Evolutionary conservation across 2,797 vertebrate species (phyloP).

Genomic region (Microctenopoma steveboyesi): DNA sequence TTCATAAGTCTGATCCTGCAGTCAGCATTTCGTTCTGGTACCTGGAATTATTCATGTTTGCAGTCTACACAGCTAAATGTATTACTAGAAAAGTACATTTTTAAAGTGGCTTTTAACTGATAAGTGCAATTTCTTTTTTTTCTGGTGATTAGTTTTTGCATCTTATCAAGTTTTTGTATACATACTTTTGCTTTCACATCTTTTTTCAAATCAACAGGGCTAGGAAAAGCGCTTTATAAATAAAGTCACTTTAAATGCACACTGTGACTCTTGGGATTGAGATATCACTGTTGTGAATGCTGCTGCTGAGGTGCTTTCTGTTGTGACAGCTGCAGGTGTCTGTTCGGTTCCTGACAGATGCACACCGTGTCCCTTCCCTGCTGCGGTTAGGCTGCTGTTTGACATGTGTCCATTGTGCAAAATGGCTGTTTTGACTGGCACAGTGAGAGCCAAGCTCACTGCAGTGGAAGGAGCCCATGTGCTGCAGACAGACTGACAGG

Average conservation of each 20-base stretch:
- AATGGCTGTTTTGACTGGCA: constrained; percentile 64
- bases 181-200: no score
- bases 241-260: not conserved
- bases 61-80: no score
- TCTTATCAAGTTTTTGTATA: no score
- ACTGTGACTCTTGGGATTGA: constrained; percentile 32
- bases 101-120: no score
- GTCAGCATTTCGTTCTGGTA: no score
- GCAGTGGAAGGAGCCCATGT: constrained; percentile 48
- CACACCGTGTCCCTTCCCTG: constrained; percentile 34
- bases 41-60: no score
- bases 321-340: constrained; percentile 61
- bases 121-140: no score
- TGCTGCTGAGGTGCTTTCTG: constrained; percentile 10
- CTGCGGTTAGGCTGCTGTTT: constrained; percentile 55
- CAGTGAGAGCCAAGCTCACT: constrained; percentile 44
- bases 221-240: no score
- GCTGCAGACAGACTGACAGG: constrained; percentile 50
- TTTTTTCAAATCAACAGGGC: no score
- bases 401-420: constrained; percentile 67
- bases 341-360: constrained; percentile 57
- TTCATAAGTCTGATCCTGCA: no score
- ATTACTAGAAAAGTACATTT: no score
- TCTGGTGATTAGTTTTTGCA: no score
- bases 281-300: constrained; percentile 24